Base-by-base conservation (phyloP, 2,797 vertebrate species). In the Aeoliscus strigatus region DNA sequence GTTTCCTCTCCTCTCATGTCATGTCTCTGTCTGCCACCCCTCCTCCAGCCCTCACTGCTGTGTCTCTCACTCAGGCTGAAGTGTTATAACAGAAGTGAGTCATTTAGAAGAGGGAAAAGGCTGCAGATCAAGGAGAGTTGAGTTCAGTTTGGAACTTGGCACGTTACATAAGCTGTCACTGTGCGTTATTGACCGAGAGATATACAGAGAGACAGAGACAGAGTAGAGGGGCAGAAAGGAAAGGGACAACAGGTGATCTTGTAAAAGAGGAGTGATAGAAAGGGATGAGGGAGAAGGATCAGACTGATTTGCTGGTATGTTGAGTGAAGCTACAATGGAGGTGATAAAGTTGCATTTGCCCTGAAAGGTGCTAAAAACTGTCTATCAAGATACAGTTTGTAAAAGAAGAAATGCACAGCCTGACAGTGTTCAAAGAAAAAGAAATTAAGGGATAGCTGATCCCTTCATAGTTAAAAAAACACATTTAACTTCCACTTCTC, bases 11-110 rank as follows among this genome's bases (percentile, higher is more conserved):
- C 58, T 77, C 70, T 75, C 79, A 69, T 78, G 72, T 77, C 72
- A 75, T 76, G 73, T 77, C 69, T 78, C 62, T 64, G 69, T 78
- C 66, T 70, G 49, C 72, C 70, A 65, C 64, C 72, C 70, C 55
- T 46, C 62, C 73, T 53, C 73, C 63, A 57, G 23, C 51, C 65
- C 77, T 54, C 48, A 43, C 58, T 26, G 35, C 51, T 52, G 51
- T 66, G 68, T 71, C 72, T 75, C 78, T 80, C 77, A 70, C 80
- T 81, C 70, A 67, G 71, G 76, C 67, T 79, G 73, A 83, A 87
- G 76, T 76, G 82, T 77, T 84, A 74, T 77, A 85, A 81, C 80
- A 83, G 80, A 83, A 84, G 80, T 87, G 83, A 88, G 77, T 88
- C 84, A 88, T 84, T 85, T 84, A 83, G 75, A 72, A 73, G 74